These are phyloP conservation scores for Synergus umbraculus DNA, from an alignment of 2,888 invertebrate genomes.

Conservation along the genomic window DNA sequence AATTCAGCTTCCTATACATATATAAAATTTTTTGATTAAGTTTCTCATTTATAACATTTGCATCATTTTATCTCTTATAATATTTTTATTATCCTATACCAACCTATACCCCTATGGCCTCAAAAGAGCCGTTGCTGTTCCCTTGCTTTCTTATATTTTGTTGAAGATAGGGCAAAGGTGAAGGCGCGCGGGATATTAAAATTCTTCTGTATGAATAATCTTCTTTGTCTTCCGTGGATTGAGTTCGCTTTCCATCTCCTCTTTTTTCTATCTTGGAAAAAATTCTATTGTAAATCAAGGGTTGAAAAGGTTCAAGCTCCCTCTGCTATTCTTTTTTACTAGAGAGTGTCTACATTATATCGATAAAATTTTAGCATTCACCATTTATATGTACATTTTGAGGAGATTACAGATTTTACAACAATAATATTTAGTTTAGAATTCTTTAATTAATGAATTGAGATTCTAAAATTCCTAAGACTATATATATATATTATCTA, in stretches of 20 bases:
- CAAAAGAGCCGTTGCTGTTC: constrained; percentile 31
- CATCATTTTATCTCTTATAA: constrained; percentile 38
- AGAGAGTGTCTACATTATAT: no score
- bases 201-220: constrained; percentile 51
- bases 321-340: background rate
- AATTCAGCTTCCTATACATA: no score
- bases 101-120: background rate
- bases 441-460: no score
- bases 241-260: constrained; percentile 31
- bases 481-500: no score
- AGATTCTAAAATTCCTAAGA: no score
- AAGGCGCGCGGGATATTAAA: constrained; percentile 48
- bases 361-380: no score
- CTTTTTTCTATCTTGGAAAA: constrained; percentile 17
- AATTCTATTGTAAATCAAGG: constrained; percentile 38
- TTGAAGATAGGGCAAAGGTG: constrained; percentile 47
- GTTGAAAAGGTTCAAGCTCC: constrained; percentile 17
- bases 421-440: no score
- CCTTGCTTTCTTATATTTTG: constrained; percentile 14
- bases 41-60: no score
- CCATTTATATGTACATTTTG: no score
- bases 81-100: constrained; percentile 6
- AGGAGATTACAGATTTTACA: no score
- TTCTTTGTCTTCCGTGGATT: constrained; percentile 45
- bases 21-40: no score